Percentiles rank a stretch among this genome's conserved stretches.
These are phyloP conservation scores for Hormiphora californensis DNA, from an alignment of 37 sponge, comb jelly and placozoan genomes.

Conservation along the genomic window DNA sequence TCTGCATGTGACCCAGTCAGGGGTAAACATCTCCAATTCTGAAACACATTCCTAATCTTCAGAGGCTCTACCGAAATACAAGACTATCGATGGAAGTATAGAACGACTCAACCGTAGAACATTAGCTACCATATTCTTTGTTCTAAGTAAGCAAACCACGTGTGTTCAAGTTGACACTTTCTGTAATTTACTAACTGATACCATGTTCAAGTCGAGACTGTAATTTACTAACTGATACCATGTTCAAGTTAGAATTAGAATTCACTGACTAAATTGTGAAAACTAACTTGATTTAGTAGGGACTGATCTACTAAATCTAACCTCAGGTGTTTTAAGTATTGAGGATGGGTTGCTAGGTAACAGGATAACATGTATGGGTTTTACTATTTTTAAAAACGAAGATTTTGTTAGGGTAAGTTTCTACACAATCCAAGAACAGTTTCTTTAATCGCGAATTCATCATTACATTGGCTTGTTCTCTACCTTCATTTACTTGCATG, in stretches of 20 bases:
- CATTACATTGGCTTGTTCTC: too few relatives aligned
- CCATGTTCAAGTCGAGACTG: too few relatives aligned
- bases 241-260: too few relatives aligned
- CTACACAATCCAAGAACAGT: too few relatives aligned
- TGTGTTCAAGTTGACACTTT: neutral
- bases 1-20: too few relatives aligned
- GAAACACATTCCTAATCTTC: too few relatives aligned
- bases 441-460: too few relatives aligned
- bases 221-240: too few relatives aligned
- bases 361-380: neutral
- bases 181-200: neutral
- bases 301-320: neutral
- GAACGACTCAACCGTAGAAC: constrained; percentile 3
- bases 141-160: neutral
- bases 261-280: too few relatives aligned
- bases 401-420: neutral
- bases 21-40: too few relatives aligned
- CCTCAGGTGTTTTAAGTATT: neutral
- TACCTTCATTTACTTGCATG: too few relatives aligned
- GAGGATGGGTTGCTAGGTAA: neutral
- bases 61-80: neutral
- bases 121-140: neutral
- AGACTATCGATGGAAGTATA: neutral
- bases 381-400: neutral
- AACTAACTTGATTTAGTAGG: neutral